Base-by-base conservation (phyloP, 2,888 invertebrate genomes). In the Spialia ferax region DNA sequence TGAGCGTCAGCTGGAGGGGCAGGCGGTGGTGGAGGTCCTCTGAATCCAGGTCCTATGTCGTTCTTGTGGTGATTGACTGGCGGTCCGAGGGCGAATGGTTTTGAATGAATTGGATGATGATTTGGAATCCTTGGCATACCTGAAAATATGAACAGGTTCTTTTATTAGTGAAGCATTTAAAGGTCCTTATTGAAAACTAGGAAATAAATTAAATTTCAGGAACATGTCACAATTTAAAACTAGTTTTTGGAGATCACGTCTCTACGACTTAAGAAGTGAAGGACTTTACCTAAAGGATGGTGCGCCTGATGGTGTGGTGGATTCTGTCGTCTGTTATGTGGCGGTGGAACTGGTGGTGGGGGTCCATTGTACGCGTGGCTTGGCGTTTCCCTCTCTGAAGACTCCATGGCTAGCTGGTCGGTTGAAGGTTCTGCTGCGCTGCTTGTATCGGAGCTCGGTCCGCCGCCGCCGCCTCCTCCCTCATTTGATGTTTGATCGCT, bases 361-460 rank as follows among this genome's bases (percentile, higher is more conserved):
- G 83, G 94, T 74, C 85, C 94, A 74, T 87, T 94, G 85, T 94
- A 91, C 78, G 89, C 91, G 80, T 89, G 94, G 81, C 88, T 94
- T 1, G 89, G 91, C 0, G 88, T 85, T 75, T 95, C 95, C 74
- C 96, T 95, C 71, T 96, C 96, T 15, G 94, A 91, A 8, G 96
- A 95, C 81, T 97, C 97, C 82, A 97, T 93, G 1, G 97, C 96
- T 70, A 97, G 91, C 83, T 97, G 96, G 79, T 97, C 97, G 1
- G 85, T 79, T 22, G 94, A 94, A 0, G 94, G 93, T 69, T 97
- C 96, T 0, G 80, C 91, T 0, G 86, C 89, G 60, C 74, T 89
- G 72, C 93, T 95, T 70, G 95, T 94, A 75, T 96, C 95, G 0
- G 95, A 82, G 59, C 94, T 95, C 0, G 93, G 86, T 55, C 93